phyloP scores from a whole-genome alignment of 2,797 vertebrate genomes.

The Setipinna tenuifilis region DNA sequence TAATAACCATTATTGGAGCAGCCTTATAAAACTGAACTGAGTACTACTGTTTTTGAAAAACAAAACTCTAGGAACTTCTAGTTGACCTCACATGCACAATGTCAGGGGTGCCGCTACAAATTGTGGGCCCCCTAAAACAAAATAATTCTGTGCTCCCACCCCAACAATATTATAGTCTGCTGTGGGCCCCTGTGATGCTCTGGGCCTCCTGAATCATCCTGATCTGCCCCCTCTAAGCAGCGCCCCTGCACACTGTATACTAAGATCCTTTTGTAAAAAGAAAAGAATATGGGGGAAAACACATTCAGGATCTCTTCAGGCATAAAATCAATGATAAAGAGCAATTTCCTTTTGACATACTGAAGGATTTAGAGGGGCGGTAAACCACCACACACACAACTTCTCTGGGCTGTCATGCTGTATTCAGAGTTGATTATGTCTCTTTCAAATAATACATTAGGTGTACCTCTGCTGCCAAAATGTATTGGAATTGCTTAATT shows the following conservation, averaged over 20 bases:
- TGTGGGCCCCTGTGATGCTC: too few species aligned
- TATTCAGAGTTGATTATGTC: not conserved
- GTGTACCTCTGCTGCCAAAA: not conserved
- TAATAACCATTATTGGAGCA: not conserved
- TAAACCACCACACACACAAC: not conserved
- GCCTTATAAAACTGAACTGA: not conserved
- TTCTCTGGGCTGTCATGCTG: not conserved
- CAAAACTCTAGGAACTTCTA: not conserved
- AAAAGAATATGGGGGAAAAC: not conserved
- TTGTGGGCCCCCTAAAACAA: too few species aligned
- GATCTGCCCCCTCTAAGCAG: too few species aligned
- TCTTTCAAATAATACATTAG: not conserved
- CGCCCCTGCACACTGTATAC: not conserved
- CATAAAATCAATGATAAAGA: not conserved
- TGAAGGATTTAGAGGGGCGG: not conserved
- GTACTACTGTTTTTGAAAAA: not conserved
- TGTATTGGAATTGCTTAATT: conserved; percentile 1
- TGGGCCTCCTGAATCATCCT: too few species aligned
- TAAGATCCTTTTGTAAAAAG: not conserved
- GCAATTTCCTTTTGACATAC: not conserved
- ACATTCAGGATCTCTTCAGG: not conserved
- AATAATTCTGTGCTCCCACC: too few species aligned
- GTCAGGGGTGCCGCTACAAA: too few species aligned
- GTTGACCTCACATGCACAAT: not conserved
- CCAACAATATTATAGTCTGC: too few species aligned